A percentile compares a stretch with the other conserved stretches of the same genome.
Evolutionary conservation across 1,140 invertebrate genomes (phyloP).

Genomic region (Amyelois transitella): DNA sequence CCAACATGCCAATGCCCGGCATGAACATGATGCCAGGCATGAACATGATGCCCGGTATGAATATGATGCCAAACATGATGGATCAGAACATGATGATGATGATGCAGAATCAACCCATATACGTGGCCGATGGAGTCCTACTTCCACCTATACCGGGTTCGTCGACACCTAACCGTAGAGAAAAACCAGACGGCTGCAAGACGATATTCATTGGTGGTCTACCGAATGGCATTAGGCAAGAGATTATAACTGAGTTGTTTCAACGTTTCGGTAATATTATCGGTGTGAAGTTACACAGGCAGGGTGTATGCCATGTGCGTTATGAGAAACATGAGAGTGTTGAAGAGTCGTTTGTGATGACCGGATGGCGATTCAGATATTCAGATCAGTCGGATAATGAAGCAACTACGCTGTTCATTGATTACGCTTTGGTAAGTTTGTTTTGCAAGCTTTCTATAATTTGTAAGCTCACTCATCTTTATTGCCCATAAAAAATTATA

Average conservation of each 20-base stretch:
- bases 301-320: conserved; percentile 94
- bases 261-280: conserved; percentile 88
- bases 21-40: conserved; percentile 26
- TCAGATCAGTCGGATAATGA: conserved; percentile 65
- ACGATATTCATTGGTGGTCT: conserved; percentile 96
- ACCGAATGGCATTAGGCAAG: conserved; percentile 89
- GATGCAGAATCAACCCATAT: conserved; percentile 42
- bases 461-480: too few relatives aligned
- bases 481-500: too few relatives aligned
- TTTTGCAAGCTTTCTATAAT: too few relatives aligned
- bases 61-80: conserved; percentile 37
- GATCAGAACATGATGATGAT: conserved; percentile 42
- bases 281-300: conserved; percentile 89
- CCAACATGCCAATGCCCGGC: conserved; percentile 2
- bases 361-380: conserved; percentile 89
- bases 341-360: conserved; percentile 89
- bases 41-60: conserved; percentile 25
- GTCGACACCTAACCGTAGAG: conserved; percentile 85
- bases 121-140: conserved; percentile 53
- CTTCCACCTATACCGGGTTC: conserved; percentile 90
- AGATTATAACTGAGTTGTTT: conserved; percentile 87
- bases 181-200: conserved; percentile 90
- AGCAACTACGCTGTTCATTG: conserved; percentile 91
- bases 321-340: conserved; percentile 88
- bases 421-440: conserved; percentile 84